phyloP scores from a whole-genome alignment of 2,888 invertebrate genomes.

The Drosophila meridionalis region DNA sequence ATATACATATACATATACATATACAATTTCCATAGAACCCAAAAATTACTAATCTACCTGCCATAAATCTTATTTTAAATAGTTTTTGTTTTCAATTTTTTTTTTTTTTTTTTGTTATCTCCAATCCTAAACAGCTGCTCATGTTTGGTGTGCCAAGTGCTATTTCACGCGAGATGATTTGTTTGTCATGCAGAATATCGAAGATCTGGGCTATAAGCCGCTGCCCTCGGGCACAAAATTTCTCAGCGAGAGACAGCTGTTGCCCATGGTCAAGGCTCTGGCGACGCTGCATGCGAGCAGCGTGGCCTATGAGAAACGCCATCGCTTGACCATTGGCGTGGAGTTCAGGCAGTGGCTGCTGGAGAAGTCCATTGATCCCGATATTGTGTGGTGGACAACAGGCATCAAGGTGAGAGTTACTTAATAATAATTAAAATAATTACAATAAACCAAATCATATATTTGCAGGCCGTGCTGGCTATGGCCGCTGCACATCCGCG shows the following conservation, averaged over 20 bases:
- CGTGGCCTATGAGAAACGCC: constrained; percentile 83
- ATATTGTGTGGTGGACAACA: constrained; percentile 72
- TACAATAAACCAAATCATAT: too few species aligned
- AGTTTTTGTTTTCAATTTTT: neutral
- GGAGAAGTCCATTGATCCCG: constrained; percentile 70
- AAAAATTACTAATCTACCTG: neutral
- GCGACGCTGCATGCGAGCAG: constrained; percentile 84
- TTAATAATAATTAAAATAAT: too few species aligned
- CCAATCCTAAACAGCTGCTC: constrained; percentile 49
- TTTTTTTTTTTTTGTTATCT: neutral
- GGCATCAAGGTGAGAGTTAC: constrained; percentile 63
- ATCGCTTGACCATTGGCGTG: constrained; percentile 66
- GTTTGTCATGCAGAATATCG: constrained; percentile 85
- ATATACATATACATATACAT: neutral
- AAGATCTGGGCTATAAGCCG: constrained; percentile 67
- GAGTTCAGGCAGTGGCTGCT: constrained; percentile 60
- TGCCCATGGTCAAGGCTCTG: constrained; percentile 79
- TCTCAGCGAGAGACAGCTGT: constrained; percentile 80
- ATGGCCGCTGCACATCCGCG: constrained; percentile 66
- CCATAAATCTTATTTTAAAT: neutral
- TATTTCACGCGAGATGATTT: constrained; percentile 81
- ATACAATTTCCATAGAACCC: neutral
- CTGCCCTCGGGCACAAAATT: constrained; percentile 47
- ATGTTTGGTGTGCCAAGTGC: constrained; percentile 81
- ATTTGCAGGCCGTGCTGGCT: constrained; percentile 70